These are phyloP conservation scores for Pica pica DNA, from an alignment of 2,113 vertebrate genomes.

Conservation along the genomic window DNA sequence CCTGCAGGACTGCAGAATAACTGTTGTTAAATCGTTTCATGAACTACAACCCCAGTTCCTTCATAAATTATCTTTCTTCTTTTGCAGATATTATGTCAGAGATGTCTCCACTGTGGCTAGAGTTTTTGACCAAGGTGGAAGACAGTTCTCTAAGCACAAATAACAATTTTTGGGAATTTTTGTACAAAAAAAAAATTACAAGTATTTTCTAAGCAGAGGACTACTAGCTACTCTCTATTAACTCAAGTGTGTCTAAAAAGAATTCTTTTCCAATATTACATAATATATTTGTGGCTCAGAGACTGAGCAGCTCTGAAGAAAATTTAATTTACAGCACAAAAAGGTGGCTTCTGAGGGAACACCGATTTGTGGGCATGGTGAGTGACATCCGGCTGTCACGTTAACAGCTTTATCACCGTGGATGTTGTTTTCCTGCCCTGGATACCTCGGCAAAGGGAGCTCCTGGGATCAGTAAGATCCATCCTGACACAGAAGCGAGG, in stretches of 20 bases:
- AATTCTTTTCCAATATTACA: background rate
- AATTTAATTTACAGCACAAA: background rate
- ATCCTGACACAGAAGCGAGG: rapidly evolving
- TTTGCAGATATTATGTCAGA: background rate
- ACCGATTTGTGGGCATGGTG: background rate
- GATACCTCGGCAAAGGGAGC: background rate
- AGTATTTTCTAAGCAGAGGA: background rate
- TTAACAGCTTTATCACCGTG: background rate
- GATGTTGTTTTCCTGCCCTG: background rate
- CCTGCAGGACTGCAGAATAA: background rate
- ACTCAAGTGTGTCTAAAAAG: background rate
- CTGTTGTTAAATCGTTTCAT: background rate
- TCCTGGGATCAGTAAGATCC: background rate
- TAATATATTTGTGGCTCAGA: background rate
- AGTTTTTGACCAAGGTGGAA: background rate
- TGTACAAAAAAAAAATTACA: background rate
- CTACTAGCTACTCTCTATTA: background rate
- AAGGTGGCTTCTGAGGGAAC: background rate
- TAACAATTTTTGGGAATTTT: background rate
- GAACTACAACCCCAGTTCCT: background rate
- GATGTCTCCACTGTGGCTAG: background rate
- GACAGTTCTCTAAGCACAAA: background rate
- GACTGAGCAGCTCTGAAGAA: background rate
- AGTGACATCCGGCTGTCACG: background rate
- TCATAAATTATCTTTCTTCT: background rate